A percentile compares a stretch with the other conserved stretches of the same genome.
Conservation (phyloP, 2,797 vertebrate genomes). For the Aselliscus stoliczkanus region DNA sequence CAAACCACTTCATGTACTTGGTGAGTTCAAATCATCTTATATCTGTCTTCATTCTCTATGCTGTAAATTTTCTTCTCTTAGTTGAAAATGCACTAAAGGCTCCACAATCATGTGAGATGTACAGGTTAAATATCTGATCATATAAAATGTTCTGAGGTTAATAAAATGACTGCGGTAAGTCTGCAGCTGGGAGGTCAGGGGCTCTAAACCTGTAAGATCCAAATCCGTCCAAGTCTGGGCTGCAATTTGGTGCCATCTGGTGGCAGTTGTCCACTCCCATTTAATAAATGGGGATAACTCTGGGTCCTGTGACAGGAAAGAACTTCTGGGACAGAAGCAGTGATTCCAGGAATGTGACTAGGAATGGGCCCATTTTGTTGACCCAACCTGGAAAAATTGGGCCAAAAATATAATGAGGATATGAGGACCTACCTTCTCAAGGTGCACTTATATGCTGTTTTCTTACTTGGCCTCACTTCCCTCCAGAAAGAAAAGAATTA, state of each 20-base stretch:
- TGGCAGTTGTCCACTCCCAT: conserved; percentile 13
- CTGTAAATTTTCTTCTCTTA: background rate
- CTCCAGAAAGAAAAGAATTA: background rate
- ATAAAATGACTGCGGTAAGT: background rate
- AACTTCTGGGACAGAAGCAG: background rate
- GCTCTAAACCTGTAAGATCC: background rate
- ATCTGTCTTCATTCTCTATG: background rate
- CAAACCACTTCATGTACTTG: background rate
- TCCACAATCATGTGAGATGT: background rate
- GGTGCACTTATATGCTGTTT: background rate
- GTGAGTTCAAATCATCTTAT: background rate
- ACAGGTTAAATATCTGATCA: background rate
- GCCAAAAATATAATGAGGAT: background rate
- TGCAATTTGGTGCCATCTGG: conserved; percentile 66
- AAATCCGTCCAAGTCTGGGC: background rate
- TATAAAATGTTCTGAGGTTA: background rate
- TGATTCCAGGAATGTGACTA: background rate
- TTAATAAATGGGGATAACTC: background rate
- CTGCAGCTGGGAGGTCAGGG: no score
- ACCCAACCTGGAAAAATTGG: background rate
- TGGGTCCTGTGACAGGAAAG: background rate
- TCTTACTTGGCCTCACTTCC: background rate
- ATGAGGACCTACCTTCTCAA: background rate
- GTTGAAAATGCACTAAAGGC: background rate
- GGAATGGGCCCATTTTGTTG: background rate